A percentile compares a stretch with the other conserved stretches of the same genome.
phyloP scores from a whole-genome alignment of 2,797 vertebrate species.

The Pipistrellus pygmaeus region DNA sequence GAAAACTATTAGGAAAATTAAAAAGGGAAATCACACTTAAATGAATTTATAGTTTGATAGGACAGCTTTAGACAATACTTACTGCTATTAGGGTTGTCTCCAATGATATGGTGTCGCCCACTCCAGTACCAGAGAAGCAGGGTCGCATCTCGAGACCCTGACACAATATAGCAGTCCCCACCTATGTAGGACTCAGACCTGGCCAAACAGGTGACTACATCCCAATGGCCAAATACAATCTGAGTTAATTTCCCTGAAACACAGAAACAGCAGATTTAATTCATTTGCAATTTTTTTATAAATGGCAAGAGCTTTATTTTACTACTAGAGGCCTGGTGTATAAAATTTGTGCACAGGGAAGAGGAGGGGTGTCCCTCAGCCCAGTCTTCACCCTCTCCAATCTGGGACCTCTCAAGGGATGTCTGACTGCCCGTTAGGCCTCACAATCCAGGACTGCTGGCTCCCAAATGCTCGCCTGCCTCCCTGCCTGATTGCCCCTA shows the following conservation, averaged over 20 bases:
- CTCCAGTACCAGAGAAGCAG: conserved; percentile 99
- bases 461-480: too few species aligned
- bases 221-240: conserved; percentile 99
- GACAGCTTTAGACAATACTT: conserved; percentile 84
- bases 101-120: conserved; percentile 98
- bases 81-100: conserved; percentile 99
- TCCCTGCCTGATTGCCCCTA: too few species aligned
- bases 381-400: too few species aligned
- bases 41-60: background rate
- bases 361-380: too few species aligned
- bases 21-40: background rate
- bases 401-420: too few species aligned
- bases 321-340: background rate
- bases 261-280: conserved; percentile 55
- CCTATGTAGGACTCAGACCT: conserved; percentile 98
- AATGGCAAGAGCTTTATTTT: background rate
- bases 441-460: too few species aligned
- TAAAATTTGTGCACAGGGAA: too few species aligned
- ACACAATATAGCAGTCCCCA: conserved; percentile 98
- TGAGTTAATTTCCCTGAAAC: conserved; percentile 96
- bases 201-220: conserved; percentile 98
- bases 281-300: conserved; percentile 24
- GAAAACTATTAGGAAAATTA: background rate
- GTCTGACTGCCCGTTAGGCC: too few species aligned
- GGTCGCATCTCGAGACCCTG: conserved; percentile 97